Conservation (phyloP, 1,140 invertebrate genomes). For the Zaprionus ghesquierei region DNA sequence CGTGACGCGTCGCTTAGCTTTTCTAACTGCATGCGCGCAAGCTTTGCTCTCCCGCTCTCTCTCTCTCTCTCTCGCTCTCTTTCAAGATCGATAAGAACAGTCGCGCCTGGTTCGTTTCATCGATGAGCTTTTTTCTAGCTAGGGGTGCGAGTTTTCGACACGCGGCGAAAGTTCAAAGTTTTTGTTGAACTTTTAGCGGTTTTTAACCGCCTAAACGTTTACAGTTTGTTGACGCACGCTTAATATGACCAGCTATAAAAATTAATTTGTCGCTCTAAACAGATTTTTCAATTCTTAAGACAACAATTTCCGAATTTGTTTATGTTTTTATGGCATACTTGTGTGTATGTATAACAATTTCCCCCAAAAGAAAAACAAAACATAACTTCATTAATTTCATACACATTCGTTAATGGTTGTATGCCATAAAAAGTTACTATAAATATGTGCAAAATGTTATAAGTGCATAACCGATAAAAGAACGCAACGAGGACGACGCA, state of each 20-base stretch:
- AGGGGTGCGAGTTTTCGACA: conserved; percentile 9
- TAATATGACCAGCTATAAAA: too few relatives aligned
- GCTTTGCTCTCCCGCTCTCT: neutral
- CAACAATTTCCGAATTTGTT: neutral
- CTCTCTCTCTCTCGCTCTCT: neutral
- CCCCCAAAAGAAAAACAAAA: too few relatives aligned
- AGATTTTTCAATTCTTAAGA: too few relatives aligned
- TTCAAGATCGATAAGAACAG: neutral
- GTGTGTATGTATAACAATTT: too few relatives aligned
- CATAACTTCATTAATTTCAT: neutral
- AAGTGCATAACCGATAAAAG: neutral
- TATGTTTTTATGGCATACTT: neutral
- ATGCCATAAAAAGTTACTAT: neutral
- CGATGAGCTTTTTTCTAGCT: conserved; percentile 52
- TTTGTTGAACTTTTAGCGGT: conserved; percentile 1
- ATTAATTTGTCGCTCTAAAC: too few relatives aligned
- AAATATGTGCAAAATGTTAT: neutral
- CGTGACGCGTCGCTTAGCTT: conserved; percentile 24
- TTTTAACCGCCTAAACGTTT: neutral
- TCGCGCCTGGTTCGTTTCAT: conserved; percentile 59
- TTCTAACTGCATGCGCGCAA: conserved; percentile 26
- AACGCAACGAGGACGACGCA: neutral
- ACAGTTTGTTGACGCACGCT: neutral
- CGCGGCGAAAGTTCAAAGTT: conserved; percentile 58
- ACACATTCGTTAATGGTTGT: neutral